phyloP scores from a whole-genome alignment of 2,888 invertebrate species.

The Heliconius ethilla region DNA sequence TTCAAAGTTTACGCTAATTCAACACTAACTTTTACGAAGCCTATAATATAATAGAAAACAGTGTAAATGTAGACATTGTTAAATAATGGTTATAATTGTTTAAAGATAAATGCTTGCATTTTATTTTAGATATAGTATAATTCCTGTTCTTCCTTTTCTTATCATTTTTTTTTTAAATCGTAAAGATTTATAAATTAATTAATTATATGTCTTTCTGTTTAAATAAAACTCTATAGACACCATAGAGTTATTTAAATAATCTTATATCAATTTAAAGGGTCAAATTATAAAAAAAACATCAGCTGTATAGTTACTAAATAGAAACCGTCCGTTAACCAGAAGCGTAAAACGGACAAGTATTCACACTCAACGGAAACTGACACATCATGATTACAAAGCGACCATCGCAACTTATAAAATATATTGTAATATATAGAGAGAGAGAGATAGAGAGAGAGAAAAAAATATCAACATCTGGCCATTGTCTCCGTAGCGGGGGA shows the following conservation, averaged over 20 bases:
- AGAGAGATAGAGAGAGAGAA: conserved; percentile 51
- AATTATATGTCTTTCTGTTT: too few relatives aligned
- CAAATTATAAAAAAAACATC: not conserved
- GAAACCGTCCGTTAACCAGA: conserved; percentile 37
- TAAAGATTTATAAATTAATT: too few relatives aligned
- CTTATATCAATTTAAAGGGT: not conserved
- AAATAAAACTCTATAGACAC: too few relatives aligned
- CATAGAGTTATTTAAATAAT: not conserved
- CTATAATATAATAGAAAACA: too few relatives aligned
- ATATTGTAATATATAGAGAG: conserved; percentile 68
- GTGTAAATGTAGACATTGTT: too few relatives aligned
- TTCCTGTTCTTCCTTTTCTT: too few relatives aligned
- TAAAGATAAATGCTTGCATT: too few relatives aligned
- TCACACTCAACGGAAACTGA: conserved; percentile 66
- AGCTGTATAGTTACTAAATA: not conserved
- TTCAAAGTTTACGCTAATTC: too few relatives aligned
- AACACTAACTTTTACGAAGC: too few relatives aligned
- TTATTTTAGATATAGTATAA: too few relatives aligned
- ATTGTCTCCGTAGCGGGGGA: conserved; percentile 75
- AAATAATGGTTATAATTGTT: too few relatives aligned
- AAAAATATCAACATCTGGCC: conserved; percentile 79
- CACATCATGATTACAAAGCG: conserved; percentile 61
- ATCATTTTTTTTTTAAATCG: too few relatives aligned
- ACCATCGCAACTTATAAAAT: conserved; percentile 69
- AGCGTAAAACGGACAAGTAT: conserved; percentile 43